Base-by-base conservation (phyloP, 2,888 invertebrate genomes). In the Oscheius sp. region DNA sequence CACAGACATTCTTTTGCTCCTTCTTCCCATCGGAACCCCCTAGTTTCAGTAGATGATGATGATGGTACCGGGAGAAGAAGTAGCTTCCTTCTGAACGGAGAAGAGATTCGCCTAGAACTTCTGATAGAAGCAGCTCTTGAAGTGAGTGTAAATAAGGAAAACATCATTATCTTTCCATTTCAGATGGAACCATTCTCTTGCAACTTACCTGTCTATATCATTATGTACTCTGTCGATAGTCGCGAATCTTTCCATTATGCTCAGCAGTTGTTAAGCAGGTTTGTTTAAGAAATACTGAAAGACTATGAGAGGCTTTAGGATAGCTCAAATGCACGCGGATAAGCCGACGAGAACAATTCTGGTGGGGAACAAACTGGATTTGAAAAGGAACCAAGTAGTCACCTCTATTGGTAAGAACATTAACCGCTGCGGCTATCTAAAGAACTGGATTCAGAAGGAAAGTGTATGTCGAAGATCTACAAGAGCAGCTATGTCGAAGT, bases 281-380 rank as follows among this genome's bases (percentile, higher is more conserved):
- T 53, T 29, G 63, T 9, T 3, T 11, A 3, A 13, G 3, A n/a
- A n/a, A 7, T 11, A 21, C 11, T 60, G 7, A 35, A 1, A 9
- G 7, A n/a, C 11, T 13, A 13, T 47, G 13, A 33, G 35, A 11
- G 3, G 7, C 33, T 79, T 55, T 71, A 79, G 79, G 72, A 59
- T 75, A 37, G 59, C 74, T 10, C 57, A 70, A 60, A 76, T 74
- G 48, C 73, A 73, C 50, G 76, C 74, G 9, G 70, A 66, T 11
- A 47, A 29, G 1, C 73, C 58, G 32, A 29, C 77, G 4, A 79
- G 78, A 42, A 72, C 82, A 2, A 76, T 87, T 48, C 75, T 87
- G 21, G 81, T 87, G 21, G 87, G 82, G n/a, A 87, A 87, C 70
- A 87, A 87, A 72, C 74, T 85, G n/a, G 87, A 87, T 65, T 73